A percentile compares a stretch with the other conserved stretches of the same genome.
These are phyloP conservation scores for Sebastolobus altivelis DNA, from an alignment of 2,797 vertebrate genomes.

Conservation along the genomic window DNA sequence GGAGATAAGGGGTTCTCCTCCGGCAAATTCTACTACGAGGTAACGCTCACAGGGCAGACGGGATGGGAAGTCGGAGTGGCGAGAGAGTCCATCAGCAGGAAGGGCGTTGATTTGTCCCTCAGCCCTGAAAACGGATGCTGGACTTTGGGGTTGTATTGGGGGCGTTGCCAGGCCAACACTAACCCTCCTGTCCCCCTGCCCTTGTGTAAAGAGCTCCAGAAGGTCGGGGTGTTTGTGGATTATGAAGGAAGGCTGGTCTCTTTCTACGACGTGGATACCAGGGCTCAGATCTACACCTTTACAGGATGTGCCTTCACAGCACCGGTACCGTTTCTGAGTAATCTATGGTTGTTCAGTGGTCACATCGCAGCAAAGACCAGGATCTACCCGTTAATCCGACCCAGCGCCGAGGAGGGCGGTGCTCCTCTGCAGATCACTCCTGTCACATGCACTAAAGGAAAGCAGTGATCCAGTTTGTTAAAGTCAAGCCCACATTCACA, in stretches of 20 bases:
- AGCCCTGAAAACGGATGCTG: conserved; percentile 35
- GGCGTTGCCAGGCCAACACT: conserved; percentile 5
- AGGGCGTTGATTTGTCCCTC: background rate
- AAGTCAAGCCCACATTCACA: no score
- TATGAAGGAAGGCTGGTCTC: conserved; percentile 22
- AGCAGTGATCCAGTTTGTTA: no score
- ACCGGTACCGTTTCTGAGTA: no score
- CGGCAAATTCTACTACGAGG: conserved; percentile 24
- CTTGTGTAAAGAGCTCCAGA: background rate
- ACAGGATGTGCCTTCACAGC: conserved; percentile 6
- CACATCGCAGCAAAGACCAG: background rate
- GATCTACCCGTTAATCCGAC: conserved; percentile 28
- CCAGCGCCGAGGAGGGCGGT: background rate
- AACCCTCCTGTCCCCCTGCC: conserved; percentile 11
- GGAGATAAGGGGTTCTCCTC: conserved; percentile 19
- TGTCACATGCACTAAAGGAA: background rate
- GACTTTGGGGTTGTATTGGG: conserved; percentile 36
- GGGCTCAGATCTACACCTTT: conserved; percentile 29
- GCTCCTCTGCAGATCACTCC: conserved; percentile 8
- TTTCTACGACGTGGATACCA: conserved; percentile 4
- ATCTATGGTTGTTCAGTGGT: accelerated
- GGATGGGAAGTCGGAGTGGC: conserved; percentile 17
- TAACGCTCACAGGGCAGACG: background rate
- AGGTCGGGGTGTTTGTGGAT: conserved; percentile 34
- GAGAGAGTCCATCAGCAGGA: conserved; percentile 18